phyloP scores from a whole-genome alignment of 2,113 vertebrate genomes.

The Gambusia holbrooki region DNA sequence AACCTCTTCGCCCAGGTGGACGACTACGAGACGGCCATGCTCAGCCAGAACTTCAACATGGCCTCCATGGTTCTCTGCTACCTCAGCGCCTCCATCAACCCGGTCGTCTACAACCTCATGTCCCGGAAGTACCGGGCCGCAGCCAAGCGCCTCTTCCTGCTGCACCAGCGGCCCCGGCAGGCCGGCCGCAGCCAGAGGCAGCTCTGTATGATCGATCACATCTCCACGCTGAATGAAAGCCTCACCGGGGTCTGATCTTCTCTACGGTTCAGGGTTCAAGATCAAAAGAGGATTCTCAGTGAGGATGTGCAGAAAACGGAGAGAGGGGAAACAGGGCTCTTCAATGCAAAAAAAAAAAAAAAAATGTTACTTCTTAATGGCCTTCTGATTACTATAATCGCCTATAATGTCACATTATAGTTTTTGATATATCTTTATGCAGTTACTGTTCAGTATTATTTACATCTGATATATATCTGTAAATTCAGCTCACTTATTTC shows the following conservation, averaged over 20 bases:
- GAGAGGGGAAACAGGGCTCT: neutral
- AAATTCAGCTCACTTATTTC: neutral
- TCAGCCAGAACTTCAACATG: conserved; percentile 90
- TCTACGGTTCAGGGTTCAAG: neutral
- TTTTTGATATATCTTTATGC: neutral
- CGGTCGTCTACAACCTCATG: conserved; percentile 89
- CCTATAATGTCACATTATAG: neutral
- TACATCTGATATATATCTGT: neutral
- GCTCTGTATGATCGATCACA: conserved; percentile 56
- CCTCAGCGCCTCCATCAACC: conserved; percentile 88
- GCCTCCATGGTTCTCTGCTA: conserved; percentile 91
- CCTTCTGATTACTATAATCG: neutral
- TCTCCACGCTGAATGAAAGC: conserved; percentile 72
- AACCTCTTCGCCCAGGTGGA: conserved; percentile 85
- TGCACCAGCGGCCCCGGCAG: conserved; percentile 33
- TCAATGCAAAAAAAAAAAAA: conserved; percentile 3
- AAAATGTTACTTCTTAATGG: conserved; percentile 1
- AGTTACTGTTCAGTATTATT: neutral
- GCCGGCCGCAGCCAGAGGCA: conserved; percentile 51
- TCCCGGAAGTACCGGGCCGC: conserved; percentile 86
- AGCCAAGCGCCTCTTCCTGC: conserved; percentile 80
- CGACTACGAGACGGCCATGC: conserved; percentile 75
- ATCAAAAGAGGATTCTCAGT: neutral
- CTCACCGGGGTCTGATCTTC: conserved; percentile 65
- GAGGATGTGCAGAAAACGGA: conserved; percentile 3